Conservation (phyloP, 2,888 invertebrate species). For the Therioaphis trifolii region DNA sequence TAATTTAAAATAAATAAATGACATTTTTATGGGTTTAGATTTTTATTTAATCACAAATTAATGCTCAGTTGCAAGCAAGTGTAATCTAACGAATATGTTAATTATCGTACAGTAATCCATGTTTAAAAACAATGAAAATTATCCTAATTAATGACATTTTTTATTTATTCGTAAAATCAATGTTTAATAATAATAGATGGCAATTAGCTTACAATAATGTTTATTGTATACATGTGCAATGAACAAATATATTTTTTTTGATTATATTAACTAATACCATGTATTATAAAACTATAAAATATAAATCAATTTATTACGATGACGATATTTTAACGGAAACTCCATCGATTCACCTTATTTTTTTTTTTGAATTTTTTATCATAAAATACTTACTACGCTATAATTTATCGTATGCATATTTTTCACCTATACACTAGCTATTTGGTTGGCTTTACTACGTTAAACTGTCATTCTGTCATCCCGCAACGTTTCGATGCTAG, state of each 20-base stretch:
- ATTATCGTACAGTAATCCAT: no score
- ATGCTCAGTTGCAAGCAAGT: no score
- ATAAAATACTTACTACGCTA: conserved; percentile 31
- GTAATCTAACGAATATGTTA: no score
- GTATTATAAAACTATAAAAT: neutral
- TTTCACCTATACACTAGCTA: neutral
- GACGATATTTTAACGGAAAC: neutral
- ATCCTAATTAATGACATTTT: no score
- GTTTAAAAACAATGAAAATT: no score
- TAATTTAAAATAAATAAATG: no score
- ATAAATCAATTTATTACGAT: conserved; percentile 19
- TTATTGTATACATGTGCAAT: neutral
- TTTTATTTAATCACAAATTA: no score
- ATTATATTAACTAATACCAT: conserved; percentile 3
- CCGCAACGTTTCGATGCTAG: conserved; percentile 12
- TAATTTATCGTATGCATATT: conserved; percentile 35
- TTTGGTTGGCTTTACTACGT: conserved; percentile 51
- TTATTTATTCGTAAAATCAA: no score
- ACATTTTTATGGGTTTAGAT: no score
- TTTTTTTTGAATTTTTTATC: neutral
- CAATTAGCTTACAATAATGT: no score
- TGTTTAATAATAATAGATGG: no score
- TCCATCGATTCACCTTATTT: conserved; percentile 7
- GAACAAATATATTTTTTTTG: conserved; percentile 6
- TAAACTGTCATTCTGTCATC: conserved; percentile 56